phyloP scores from a whole-genome alignment of 2,797 vertebrate species.

The Rhinophrynus dorsalis region DNA sequence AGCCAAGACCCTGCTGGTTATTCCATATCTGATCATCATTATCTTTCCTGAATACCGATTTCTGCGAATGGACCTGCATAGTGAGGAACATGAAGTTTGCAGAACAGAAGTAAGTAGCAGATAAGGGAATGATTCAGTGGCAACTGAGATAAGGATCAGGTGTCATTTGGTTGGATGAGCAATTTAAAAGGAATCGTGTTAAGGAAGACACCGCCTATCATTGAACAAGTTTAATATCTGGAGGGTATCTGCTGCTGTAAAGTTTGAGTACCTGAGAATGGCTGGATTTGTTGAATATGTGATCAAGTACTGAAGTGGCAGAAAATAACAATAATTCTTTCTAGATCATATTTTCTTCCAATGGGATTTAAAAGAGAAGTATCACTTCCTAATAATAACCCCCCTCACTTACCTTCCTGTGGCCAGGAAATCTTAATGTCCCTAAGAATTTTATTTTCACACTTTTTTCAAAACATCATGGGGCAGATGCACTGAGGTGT shows the following conservation, averaged over 20 bases:
- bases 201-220: slow-evolving; percentile 7
- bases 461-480: too few relatives aligned
- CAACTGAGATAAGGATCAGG: slow-evolving; percentile 26
- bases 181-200: slow-evolving; percentile 15
- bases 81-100: not conserved
- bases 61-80: slow-evolving; percentile 4
- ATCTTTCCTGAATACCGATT: slow-evolving; percentile 21
- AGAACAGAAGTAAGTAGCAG: slow-evolving; percentile 1
- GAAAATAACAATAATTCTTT: not conserved
- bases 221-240: slow-evolving; percentile 18
- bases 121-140: slow-evolving; percentile 20
- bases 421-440: too few relatives aligned
- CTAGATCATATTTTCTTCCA: not conserved
- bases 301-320: not conserved
- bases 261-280: not conserved
- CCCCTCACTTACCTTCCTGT: too few relatives aligned
- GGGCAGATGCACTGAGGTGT: too few relatives aligned
- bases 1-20: not conserved
- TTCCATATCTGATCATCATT: not conserved
- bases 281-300: not conserved
- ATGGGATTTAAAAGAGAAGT: too few relatives aligned
- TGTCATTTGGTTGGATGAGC: slow-evolving; percentile 15
- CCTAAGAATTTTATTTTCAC: too few relatives aligned
- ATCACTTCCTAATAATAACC: too few relatives aligned
- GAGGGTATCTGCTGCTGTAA: not conserved